Base-by-base conservation (phyloP, 2,113 vertebrate species). In the Pterocles burchelli region DNA sequence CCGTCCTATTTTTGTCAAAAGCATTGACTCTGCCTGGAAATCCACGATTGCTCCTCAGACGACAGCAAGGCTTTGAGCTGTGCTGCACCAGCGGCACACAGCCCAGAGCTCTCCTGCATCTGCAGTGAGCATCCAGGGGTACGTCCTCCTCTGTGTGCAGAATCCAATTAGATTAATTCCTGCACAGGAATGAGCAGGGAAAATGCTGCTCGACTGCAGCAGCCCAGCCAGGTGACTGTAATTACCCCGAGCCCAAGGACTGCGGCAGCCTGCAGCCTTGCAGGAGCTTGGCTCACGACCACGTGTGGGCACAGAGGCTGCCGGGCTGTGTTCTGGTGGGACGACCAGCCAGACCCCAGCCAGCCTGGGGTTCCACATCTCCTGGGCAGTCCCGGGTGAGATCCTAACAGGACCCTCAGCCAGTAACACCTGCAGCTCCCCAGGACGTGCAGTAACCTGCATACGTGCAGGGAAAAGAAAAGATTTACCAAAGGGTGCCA, bases 301-400 rank as follows among this genome's bases (percentile, higher is more conserved):
- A 28, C 0, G 0, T 0, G 5, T 25, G 41, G 41, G 62, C 68
- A 57, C 18, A 45, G 78, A 26, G 51, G 49, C 34, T 28, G 17
- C 34, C 0, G 6, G 33, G 36, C 54, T 24, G 14, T 3, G 38
- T 22, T 38, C 4, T 25, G 25, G 28, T 13, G 62, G 62, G 31
- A 25, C 59, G 16, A 31, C 59, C 29, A 36, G 33, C 41, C 61
- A 57, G 61, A 43, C 31, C 34, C 49, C 54, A 43, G 9, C 48
- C 48, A 61, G 58, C 59, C 34, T 1, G 1, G 34, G 49, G 33
- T 18, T 63, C 54, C 59, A 46, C 9, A 29, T 22, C 29, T 51
- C 20, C 22, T 34, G 31, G 7, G 13, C 48, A 54, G 38, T 46
- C 57, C 49, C 33, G 33, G 14, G 12, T 49, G 70, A 62, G 65